Conservation (phyloP, 2,888 invertebrate genomes). For the Drosophila formosana region DNA sequence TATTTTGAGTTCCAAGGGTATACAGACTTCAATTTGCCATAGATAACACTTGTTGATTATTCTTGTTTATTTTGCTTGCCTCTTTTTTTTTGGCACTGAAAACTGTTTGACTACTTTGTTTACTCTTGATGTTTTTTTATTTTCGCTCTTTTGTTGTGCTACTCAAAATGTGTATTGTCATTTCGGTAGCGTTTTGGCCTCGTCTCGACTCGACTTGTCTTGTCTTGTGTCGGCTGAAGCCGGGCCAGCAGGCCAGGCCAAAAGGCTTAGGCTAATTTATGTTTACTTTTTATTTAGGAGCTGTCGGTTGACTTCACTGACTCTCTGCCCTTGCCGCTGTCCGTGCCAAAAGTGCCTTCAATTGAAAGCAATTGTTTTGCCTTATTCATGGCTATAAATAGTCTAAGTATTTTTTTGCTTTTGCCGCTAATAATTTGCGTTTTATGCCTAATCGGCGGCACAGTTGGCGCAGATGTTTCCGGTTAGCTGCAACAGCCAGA, state of each 20-base stretch:
- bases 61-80: constrained; percentile 46
- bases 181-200: constrained; percentile 68
- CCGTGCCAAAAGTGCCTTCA: constrained; percentile 49
- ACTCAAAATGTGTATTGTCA: constrained; percentile 55
- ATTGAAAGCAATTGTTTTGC: constrained; percentile 65
- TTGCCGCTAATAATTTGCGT: constrained; percentile 70
- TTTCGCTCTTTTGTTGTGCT: constrained; percentile 36
- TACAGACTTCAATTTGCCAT: constrained; percentile 40
- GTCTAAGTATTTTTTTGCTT: constrained; percentile 19
- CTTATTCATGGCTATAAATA: constrained; percentile 71
- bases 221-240: constrained; percentile 1
- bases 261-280: constrained; percentile 61
- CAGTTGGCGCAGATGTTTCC: constrained; percentile 71
- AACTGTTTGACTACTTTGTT: constrained; percentile 49
- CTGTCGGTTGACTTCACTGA: constrained; percentile 17
- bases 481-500: constrained; percentile 51
- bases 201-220: constrained; percentile 21
- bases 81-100: constrained; percentile 43
- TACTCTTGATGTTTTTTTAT: constrained; percentile 32
- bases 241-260: constrained; percentile 18
- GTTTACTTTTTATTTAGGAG: constrained; percentile 49
- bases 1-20: constrained; percentile 32
- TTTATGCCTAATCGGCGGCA: constrained; percentile 68
- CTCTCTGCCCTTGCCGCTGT: constrained; percentile 38
- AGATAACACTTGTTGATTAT: constrained; percentile 53